Percentiles rank a stretch among this genome's conserved stretches.
Evolutionary conservation across 2,888 invertebrate species (phyloP).

Genomic region (Oscheius sp.): DNA sequence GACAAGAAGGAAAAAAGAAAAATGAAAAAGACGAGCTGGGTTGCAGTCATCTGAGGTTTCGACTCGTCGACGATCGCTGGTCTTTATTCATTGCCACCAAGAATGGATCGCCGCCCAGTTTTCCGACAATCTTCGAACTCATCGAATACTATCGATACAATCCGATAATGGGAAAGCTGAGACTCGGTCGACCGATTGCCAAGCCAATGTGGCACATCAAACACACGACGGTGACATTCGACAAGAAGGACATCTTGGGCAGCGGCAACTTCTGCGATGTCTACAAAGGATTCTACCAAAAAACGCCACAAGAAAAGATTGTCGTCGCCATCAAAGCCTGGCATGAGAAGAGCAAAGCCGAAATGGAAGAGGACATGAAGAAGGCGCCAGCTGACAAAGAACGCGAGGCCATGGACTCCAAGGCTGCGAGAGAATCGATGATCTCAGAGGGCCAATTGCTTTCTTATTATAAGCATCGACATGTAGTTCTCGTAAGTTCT

Average conservation of each 20-base stretch:
- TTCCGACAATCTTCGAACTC: slow-evolving; percentile 45
- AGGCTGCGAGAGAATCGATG: slow-evolving; percentile 49
- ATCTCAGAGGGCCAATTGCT: slow-evolving; percentile 59
- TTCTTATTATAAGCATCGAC: slow-evolving; percentile 50
- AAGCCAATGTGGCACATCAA: slow-evolving; percentile 57
- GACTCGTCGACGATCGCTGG: neutral
- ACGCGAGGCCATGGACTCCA: slow-evolving; percentile 29
- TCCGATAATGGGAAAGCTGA: neutral
- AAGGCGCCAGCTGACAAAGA: neutral
- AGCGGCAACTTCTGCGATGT: slow-evolving; percentile 49
- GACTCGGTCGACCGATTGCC: slow-evolving; percentile 35
- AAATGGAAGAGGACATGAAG: neutral
- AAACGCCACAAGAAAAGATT: slow-evolving; percentile 18
- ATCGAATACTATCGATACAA: slow-evolving; percentile 50
- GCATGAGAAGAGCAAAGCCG: neutral
- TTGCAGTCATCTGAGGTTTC: neutral
- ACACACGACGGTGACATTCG: slow-evolving; percentile 48
- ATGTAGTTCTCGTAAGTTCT: slow-evolving; percentile 52
- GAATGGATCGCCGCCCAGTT: slow-evolving; percentile 3
- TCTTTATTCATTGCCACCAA: neutral
- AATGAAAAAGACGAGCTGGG: too few relatives aligned
- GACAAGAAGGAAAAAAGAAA: neutral
- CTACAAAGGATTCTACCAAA: slow-evolving; percentile 44
- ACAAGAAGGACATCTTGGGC: slow-evolving; percentile 45
- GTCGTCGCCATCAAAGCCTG: slow-evolving; percentile 41